phyloP scores from a whole-genome alignment of 2,113 vertebrate genomes.

The Desmodus rotundus region DNA sequence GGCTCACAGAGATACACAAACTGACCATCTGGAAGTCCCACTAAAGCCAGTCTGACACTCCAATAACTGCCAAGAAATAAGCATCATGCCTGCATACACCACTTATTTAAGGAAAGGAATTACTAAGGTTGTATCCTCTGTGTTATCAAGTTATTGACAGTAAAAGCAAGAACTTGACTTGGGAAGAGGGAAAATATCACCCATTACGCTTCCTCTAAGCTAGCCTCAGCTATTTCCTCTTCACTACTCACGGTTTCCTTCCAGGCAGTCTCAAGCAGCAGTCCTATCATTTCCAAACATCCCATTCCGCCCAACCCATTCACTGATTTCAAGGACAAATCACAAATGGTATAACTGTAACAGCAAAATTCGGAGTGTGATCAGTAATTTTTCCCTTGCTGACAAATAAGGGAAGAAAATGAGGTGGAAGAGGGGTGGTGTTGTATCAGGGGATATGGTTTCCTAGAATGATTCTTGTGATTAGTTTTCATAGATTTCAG shows the following conservation, averaged over 20 bases:
- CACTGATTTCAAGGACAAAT: background rate
- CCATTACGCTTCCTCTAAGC: constrained; percentile 77
- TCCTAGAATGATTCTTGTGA: background rate
- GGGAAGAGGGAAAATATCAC: constrained; percentile 77
- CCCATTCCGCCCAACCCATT: background rate
- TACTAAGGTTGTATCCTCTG: constrained; percentile 78
- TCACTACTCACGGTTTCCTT: constrained; percentile 72
- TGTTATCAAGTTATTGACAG: constrained; percentile 75
- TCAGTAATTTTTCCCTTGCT: background rate
- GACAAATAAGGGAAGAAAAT: background rate
- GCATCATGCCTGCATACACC: constrained; percentile 56
- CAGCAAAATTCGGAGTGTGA: background rate
- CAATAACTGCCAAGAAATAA: constrained; percentile 61
- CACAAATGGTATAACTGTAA: background rate
- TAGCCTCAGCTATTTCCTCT: constrained; percentile 81
- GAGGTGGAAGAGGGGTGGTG: background rate
- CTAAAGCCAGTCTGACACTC: background rate
- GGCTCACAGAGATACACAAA: background rate
- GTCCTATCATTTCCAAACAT: constrained; percentile 32
- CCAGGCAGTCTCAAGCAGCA: constrained; percentile 15
- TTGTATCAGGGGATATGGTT: background rate
- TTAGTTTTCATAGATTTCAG: background rate
- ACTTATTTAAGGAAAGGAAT: constrained; percentile 79
- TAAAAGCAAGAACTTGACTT: constrained; percentile 78
- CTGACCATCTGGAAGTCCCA: background rate